Conservation (phyloP, 2,797 vertebrate genomes). For the Malurus splendens region DNA sequence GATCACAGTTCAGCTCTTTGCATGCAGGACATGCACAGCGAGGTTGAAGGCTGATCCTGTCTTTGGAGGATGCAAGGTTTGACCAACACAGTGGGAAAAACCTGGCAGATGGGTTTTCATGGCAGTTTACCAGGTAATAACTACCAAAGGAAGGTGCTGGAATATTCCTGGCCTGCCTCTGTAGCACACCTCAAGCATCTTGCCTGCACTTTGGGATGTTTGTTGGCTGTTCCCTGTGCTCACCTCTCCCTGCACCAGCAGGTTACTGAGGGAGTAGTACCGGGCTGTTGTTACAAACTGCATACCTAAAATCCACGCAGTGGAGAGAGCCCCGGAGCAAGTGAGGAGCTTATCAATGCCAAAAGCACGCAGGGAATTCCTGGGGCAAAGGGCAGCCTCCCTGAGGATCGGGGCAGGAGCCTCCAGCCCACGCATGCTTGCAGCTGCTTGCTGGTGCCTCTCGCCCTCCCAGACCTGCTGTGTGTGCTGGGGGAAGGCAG, state of each 20-base stretch:
- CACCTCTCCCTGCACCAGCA: accelerated
- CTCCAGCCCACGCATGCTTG: constrained; percentile 2
- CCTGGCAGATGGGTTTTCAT: neutral
- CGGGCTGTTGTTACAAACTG: neutral
- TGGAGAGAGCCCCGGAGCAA: neutral
- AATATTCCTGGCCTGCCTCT: neutral
- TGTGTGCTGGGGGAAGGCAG: neutral
- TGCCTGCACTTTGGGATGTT: accelerated
- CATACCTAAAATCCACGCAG: neutral
- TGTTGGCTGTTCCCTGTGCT: neutral
- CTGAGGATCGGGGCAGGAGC: neutral
- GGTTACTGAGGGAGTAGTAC: neutral
- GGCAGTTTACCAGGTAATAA: neutral
- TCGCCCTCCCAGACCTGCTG: neutral
- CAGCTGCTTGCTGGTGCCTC: constrained; percentile 28
- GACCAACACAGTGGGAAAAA: neutral
- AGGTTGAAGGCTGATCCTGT: neutral
- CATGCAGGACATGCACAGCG: neutral
- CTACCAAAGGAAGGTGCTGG: neutral
- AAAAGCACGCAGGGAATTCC: neutral
- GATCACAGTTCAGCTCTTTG: neutral
- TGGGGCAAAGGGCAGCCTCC: neutral
- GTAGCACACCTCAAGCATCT: accelerated
- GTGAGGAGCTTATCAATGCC: neutral
- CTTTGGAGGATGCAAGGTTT: neutral